These are phyloP conservation scores for Falco peregrinus DNA, from an alignment of 2,797 vertebrate genomes.

Conservation along the genomic window DNA sequence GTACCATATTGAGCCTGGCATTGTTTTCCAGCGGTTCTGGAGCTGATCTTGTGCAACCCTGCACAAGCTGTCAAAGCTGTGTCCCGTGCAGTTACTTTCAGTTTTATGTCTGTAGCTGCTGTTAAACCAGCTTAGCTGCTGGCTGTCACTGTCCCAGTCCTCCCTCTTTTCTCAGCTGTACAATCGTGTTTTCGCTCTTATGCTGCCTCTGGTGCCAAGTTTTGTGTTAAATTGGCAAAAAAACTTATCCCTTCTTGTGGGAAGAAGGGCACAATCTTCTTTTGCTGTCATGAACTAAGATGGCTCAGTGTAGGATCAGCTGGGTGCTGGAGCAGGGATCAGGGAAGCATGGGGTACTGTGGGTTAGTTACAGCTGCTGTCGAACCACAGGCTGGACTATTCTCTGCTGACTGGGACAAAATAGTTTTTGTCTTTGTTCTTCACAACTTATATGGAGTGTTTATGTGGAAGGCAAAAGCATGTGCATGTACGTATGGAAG, in stretches of 20 bases:
- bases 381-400: fast-evolving
- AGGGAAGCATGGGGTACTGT: not conserved
- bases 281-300: not conserved
- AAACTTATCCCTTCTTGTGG: not conserved
- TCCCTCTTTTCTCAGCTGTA: not conserved
- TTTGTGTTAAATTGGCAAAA: not conserved
- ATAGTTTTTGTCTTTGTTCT: constrained; percentile 19
- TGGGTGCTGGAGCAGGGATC: not conserved
- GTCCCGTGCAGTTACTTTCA: not conserved
- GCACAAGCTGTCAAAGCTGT: not conserved
- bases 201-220: not conserved
- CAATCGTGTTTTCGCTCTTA: not conserved
- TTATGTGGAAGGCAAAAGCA: not conserved
- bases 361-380: not conserved
- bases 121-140: not conserved
- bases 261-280: not conserved
- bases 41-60: not conserved
- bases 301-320: not conserved
- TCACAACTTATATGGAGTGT: not conserved
- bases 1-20: not conserved
- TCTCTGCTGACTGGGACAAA: not conserved
- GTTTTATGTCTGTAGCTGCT: not conserved
- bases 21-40: not conserved
- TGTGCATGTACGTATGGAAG: not conserved
- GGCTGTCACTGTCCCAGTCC: not conserved